Evolutionary conservation across 2,888 invertebrate species (phyloP).

Genomic region (Xestia xanthographa): DNA sequence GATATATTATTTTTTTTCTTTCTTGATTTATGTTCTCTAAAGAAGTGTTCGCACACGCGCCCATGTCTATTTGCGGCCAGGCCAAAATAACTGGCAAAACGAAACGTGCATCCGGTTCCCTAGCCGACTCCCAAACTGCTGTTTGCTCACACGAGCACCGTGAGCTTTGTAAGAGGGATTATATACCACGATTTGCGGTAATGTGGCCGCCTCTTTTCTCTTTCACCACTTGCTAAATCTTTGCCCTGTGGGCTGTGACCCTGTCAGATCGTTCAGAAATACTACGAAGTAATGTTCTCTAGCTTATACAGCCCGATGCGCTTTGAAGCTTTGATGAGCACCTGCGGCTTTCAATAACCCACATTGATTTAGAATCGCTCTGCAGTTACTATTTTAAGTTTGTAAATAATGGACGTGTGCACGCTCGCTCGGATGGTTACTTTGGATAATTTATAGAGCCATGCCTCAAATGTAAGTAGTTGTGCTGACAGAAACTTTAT

Average conservation of each 20-base stretch:
- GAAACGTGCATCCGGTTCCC: slow-evolving; percentile 82
- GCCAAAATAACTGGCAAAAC: slow-evolving; percentile 84
- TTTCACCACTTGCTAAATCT: slow-evolving; percentile 81
- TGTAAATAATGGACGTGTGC: slow-evolving; percentile 54
- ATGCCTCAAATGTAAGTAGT: slow-evolving; percentile 48
- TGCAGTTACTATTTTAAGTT: slow-evolving; percentile 62
- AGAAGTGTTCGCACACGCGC: slow-evolving; percentile 78
- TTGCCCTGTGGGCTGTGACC: slow-evolving; percentile 78
- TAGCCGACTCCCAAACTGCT: slow-evolving; percentile 71
- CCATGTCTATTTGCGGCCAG: slow-evolving; percentile 82
- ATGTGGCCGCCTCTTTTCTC: slow-evolving; percentile 79
- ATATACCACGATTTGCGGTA: slow-evolving; percentile 81
- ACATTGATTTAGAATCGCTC: slow-evolving; percentile 72
- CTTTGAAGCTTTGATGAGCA: slow-evolving; percentile 76
- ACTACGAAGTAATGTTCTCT: slow-evolving; percentile 69
- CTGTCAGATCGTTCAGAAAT: slow-evolving; percentile 76
- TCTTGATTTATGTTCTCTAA: slow-evolving; percentile 79
- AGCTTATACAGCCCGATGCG: slow-evolving; percentile 70
- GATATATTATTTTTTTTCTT: slow-evolving; percentile 79
- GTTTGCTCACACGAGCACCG: slow-evolving; percentile 71
- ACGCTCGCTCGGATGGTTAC: slow-evolving; percentile 45
- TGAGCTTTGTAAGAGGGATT: slow-evolving; percentile 80
- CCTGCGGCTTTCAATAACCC: slow-evolving; percentile 76
- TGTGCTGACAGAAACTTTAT: slow-evolving; percentile 43
- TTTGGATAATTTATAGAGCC: slow-evolving; percentile 51